These are phyloP conservation scores for Cyprinella venusta DNA, from an alignment of 2,797 vertebrate genomes.

Conservation along the genomic window DNA sequence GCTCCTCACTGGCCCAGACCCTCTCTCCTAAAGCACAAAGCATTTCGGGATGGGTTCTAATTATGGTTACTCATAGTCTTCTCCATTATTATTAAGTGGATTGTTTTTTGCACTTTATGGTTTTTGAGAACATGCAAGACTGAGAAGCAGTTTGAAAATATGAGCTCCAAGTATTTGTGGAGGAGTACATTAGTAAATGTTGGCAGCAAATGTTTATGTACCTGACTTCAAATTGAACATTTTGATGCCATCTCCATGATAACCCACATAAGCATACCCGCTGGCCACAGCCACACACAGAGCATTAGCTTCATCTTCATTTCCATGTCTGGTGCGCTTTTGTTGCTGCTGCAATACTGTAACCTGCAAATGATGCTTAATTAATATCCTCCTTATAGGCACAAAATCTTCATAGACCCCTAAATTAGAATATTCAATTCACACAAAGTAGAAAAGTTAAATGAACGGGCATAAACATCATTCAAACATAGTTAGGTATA, in stretches of 20 bases:
- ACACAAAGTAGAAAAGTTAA: not conserved
- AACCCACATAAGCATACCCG: slow-evolving; percentile 77
- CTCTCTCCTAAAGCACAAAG: slow-evolving; percentile 66
- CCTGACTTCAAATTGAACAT: slow-evolving; percentile 77
- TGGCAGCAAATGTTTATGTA: slow-evolving; percentile 54
- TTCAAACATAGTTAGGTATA: not conserved
- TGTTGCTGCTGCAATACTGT: not conserved
- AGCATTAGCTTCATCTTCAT: slow-evolving; percentile 66
- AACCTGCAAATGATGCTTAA: slow-evolving; percentile 12
- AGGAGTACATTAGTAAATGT: not conserved
- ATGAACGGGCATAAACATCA: not conserved
- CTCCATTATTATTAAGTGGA: not conserved
- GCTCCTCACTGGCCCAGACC: slow-evolving; percentile 58
- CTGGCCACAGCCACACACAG: slow-evolving; percentile 78
- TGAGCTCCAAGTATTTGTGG: not conserved
- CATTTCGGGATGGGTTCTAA: not conserved
- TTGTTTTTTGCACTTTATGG: not conserved
- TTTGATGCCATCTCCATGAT: slow-evolving; percentile 78
- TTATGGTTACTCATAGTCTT: not conserved
- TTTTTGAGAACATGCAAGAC: slow-evolving; percentile 10
- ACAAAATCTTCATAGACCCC: not conserved
- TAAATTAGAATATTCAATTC: not conserved
- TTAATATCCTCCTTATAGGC: not conserved
- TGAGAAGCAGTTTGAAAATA: not conserved
- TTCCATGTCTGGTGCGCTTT: slow-evolving; percentile 46